Percentiles rank a stretch among this genome's conserved stretches.
Evolutionary conservation across 2,888 invertebrate genomes (phyloP).

Genomic region (Lacanobia wlatinum): DNA sequence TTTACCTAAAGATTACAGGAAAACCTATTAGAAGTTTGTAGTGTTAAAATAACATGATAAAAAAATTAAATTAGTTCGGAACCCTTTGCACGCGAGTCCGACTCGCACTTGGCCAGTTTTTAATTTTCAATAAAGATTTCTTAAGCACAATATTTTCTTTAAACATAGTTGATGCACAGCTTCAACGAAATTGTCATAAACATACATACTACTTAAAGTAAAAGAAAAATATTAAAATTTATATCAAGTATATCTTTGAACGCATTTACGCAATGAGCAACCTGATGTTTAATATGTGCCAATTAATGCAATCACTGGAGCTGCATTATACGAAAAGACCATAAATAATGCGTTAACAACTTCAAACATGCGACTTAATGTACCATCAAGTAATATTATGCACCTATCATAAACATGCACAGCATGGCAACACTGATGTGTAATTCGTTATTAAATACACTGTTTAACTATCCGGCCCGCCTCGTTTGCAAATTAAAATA

Average conservation of each 20-base stretch:
- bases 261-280: background rate
- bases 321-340: background rate
- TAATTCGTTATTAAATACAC: background rate
- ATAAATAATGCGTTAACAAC: slow-evolving; percentile 18
- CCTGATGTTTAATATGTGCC: background rate
- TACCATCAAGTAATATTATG: slow-evolving; percentile 23
- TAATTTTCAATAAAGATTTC: too few species aligned
- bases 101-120: too few species aligned
- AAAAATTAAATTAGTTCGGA: too few species aligned
- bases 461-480: background rate
- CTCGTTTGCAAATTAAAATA: too few species aligned
- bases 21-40: too few species aligned
- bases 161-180: background rate
- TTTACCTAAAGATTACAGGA: too few species aligned
- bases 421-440: background rate
- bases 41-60: too few species aligned
- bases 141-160: too few species aligned
- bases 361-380: slow-evolving; percentile 7
- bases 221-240: slow-evolving; percentile 1
- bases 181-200: background rate
- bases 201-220: background rate
- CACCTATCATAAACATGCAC: background rate
- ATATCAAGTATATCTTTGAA: slow-evolving; percentile 3
- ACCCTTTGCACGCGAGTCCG: too few species aligned
- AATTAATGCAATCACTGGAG: slow-evolving; percentile 17